phyloP scores from a whole-genome alignment of 2,113 vertebrate species.

The Arenaria interpres region DNA sequence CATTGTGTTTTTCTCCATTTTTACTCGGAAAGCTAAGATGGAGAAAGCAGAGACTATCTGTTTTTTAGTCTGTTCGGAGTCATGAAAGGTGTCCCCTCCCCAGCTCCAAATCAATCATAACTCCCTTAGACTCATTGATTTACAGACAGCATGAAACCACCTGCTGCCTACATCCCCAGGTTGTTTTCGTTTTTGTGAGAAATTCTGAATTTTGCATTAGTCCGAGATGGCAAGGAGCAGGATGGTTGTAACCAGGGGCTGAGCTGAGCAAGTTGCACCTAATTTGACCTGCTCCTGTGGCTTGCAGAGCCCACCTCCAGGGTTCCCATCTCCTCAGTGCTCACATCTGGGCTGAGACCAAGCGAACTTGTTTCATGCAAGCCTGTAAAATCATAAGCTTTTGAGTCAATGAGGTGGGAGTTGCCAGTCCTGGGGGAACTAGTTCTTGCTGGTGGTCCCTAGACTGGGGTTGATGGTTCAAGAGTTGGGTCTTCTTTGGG shows the following conservation, averaged over 20 bases:
- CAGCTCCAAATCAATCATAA: not conserved
- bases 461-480: not conserved
- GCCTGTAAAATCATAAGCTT: accelerated
- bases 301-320: not conserved
- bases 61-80: not conserved
- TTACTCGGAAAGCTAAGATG: not conserved
- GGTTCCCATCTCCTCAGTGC: not conserved
- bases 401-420: not conserved
- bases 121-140: not conserved
- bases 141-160: not conserved
- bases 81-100: not conserved
- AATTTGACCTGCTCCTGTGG: not conserved
- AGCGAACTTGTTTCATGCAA: not conserved
- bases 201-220: not conserved
- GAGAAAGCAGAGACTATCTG: not conserved
- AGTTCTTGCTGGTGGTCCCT: not conserved
- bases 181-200: not conserved
- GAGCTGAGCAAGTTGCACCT: accelerated
- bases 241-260: too few species aligned
- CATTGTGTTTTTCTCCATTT: not conserved
- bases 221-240: not conserved
- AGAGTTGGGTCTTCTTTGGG: not conserved
- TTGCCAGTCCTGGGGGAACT: not conserved
- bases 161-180: not conserved
- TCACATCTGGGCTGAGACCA: not conserved